Conservation (phyloP, 1,140 invertebrate genomes). For the Cecropterus lyciades region DNA sequence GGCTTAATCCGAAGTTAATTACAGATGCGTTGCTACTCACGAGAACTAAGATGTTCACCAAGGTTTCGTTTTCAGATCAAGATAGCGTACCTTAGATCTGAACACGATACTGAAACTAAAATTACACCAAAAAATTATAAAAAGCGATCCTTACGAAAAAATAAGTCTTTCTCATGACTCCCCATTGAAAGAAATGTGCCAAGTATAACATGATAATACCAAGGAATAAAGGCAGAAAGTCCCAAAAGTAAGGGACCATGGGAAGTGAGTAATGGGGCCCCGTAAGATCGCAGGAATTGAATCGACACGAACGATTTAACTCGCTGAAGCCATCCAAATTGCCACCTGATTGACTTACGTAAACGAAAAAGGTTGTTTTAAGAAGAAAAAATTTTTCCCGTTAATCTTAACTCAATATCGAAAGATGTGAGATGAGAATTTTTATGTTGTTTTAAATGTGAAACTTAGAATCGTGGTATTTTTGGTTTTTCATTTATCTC, state of each 20-base stretch:
- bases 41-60: too few species aligned
- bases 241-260: constrained; percentile 14
- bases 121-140: background rate
- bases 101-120: too few species aligned
- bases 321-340: constrained; percentile 24
- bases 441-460: background rate
- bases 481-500: too few species aligned
- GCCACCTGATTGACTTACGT: constrained; percentile 19
- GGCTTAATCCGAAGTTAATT: too few species aligned
- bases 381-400: background rate
- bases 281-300: constrained; percentile 27
- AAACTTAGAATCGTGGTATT: too few species aligned
- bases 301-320: constrained; percentile 30
- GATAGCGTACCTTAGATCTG: too few species aligned
- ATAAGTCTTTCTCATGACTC: background rate
- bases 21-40: too few species aligned
- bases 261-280: constrained; percentile 32
- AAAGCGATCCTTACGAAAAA: background rate
- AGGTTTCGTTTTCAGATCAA: too few species aligned
- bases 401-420: constrained; percentile 5
- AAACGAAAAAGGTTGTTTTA: constrained; percentile 1
- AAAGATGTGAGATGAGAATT: too few species aligned
- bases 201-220: constrained; percentile 20
- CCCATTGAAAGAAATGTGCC: background rate
- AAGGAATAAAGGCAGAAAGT: constrained; percentile 1